These are phyloP conservation scores for Dendroctonus valens DNA, from an alignment of 1,140 invertebrate species.

Conservation along the genomic window DNA sequence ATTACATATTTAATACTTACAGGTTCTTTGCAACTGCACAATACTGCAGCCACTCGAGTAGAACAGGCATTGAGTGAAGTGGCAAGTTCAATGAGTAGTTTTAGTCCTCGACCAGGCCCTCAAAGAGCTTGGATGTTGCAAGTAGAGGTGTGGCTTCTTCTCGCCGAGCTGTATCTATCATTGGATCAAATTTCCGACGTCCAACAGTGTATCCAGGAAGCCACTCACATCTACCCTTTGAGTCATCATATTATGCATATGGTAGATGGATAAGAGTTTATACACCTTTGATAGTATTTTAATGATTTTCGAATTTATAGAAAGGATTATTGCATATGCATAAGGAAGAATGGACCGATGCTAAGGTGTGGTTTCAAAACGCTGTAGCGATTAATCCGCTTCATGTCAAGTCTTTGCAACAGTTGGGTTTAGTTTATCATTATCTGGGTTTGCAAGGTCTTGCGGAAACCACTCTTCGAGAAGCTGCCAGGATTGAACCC, in stretches of 20 bases:
- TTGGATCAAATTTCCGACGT: slow-evolving; percentile 78
- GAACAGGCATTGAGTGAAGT: slow-evolving; percentile 91
- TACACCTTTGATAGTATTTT: slow-evolving; percentile 1
- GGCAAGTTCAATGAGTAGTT: slow-evolving; percentile 78
- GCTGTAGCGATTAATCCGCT: slow-evolving; percentile 90
- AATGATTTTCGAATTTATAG: slow-evolving; percentile 54
- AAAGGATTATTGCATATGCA: slow-evolving; percentile 84
- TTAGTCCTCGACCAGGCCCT: slow-evolving; percentile 70
- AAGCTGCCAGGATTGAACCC: slow-evolving; percentile 88
- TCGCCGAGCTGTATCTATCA: slow-evolving; percentile 83
- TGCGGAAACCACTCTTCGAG: slow-evolving; percentile 87
- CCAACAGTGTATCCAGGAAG: slow-evolving; percentile 83
- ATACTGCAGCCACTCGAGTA: slow-evolving; percentile 76
- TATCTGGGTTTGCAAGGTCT: slow-evolving; percentile 82
- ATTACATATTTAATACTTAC: slow-evolving; percentile 8
- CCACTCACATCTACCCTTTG: slow-evolving; percentile 80
- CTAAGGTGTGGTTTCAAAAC: slow-evolving; percentile 88
- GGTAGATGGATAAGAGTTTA: slow-evolving; percentile 56
- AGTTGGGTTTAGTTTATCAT: slow-evolving; percentile 73
- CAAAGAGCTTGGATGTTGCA: slow-evolving; percentile 76
- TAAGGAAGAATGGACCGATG: slow-evolving; percentile 81
- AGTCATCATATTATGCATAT: slow-evolving; percentile 92
- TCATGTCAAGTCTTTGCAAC: slow-evolving; percentile 87
- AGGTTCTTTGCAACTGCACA: slow-evolving; percentile 84
- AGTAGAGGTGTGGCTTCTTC: slow-evolving; percentile 82